Evolutionary conservation across 2,888 invertebrate species (phyloP), one percentile per base, ranked within the genome.

Genomic region (Lasioglossum vierecki): DNA sequence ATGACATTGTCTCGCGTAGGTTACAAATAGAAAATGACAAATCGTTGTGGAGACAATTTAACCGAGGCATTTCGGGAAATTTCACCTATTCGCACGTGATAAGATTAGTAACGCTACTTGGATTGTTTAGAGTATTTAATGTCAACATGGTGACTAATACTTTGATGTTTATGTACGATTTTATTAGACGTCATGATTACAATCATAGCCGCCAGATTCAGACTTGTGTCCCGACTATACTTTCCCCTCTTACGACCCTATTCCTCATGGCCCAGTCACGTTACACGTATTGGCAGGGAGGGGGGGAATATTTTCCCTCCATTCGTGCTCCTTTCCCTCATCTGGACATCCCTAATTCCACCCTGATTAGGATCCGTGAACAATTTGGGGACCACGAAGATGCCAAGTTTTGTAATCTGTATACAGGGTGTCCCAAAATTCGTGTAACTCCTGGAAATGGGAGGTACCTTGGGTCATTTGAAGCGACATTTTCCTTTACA

Each of bases 31-130:
- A 63, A 4, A 75, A 74, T 41, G 74, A 13, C 71, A 49, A 68
- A 80, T 70, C 66, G 49, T 82, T 68, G 41, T 11, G n/a, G 53
- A 68, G 82, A 80, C 83, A 78, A 84, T 60, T 79, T 80, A 78
- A 77, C 80, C 68, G 22, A 39, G 66, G 74, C 84, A 88, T 88
- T 88, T 88, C 76, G 49, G 70, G 80, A 79, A 86, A 86, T 76
- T 72, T 70, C 73, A 72, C 60, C 71, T 71, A 70, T 73, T 81
- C 49, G 41, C 66, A 70, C n/a, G 66, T 68, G 83, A 81, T 83
- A 79, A 83, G 75, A 83, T 73, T 79, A 74, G 79, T 78, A 76
- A 81, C 79, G 73, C 53, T 75, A 71, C 11, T 41, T 73, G 18
- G 6, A 63, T 18, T 13, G 18, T 26, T 9, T 9, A 26, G 13